Evolutionary conservation across 2,113 vertebrate species (phyloP), one percentile per base, ranked within the genome.

Genomic region (Trogon melanurus): DNA sequence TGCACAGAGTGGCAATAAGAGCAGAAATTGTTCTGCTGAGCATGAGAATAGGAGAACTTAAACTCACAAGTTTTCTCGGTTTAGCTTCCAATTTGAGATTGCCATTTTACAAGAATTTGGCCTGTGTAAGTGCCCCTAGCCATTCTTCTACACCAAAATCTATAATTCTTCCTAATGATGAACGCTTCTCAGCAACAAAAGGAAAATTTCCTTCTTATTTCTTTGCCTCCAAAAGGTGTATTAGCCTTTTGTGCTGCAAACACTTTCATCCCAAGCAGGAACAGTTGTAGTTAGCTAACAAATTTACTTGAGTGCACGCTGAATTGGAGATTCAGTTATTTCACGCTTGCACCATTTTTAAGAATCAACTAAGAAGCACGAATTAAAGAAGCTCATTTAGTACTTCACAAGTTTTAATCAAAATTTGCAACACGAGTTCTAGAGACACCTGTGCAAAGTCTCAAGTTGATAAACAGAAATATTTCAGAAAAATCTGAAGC

Each of bases 11-110:
- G 27, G 45, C 48, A 14, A n/a, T 16, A 41, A n/a, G 36, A 74
- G 57, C 8, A 8, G 16, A 45, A 50, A 54, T 4, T 10, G 19
- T 22, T 21, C 38, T 18, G n/a, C 16, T 47, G 23, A 15, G 16
- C 2, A 5, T 5, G 5, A 54, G 13, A 56, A 17, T 12, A 78
- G 29, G 34, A 22, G 27, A 3, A 51, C 7, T 47, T 6, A 16
- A 0, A 16, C 16, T 81, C 25, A 1, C 23, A 21, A 19, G 2
- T 23, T 38, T 32, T 36, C 9, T 6, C 26, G 4, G 13, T 13
- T 50, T 19, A 26, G 58, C 41, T 71, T 44, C 82, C n/a, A 8
- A n/a, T 7, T 29, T 23, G 13, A 62, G 32, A 45, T 4, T 13
- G 45, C 22, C 15, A 6, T 10, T 65, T 56, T 16, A 26, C 47